These are phyloP conservation scores for Lepisosteus oculatus DNA, from an alignment of 2,113 vertebrate genomes.

Conservation along the genomic window DNA sequence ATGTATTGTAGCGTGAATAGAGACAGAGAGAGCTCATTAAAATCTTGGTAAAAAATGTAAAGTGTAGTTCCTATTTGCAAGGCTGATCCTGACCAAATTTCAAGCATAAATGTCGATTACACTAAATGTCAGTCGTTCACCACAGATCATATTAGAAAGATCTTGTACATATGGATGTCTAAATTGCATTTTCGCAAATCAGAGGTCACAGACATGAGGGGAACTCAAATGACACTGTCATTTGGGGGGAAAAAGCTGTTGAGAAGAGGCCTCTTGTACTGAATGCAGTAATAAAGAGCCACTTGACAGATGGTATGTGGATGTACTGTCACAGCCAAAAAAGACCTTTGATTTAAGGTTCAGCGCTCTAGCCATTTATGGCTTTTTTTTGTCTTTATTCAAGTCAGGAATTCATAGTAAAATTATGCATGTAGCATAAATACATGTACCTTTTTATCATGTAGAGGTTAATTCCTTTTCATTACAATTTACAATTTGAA, in stretches of 20 bases:
- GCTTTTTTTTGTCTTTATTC: background rate
- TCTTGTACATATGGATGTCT: background rate
- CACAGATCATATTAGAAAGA: background rate
- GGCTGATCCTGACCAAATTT: too few relatives aligned
- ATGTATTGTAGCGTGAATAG: too few relatives aligned
- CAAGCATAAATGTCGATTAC: background rate
- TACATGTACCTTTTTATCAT: too few relatives aligned
- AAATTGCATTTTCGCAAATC: background rate
- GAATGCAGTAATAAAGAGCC: background rate
- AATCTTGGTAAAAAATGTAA: too few relatives aligned
- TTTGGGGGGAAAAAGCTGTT: background rate
- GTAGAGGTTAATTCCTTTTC: too few relatives aligned
- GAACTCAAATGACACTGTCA: background rate
- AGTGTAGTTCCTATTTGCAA: too few relatives aligned
- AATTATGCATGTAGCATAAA: too few relatives aligned
- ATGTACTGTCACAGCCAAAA: background rate
- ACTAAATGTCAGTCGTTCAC: background rate
- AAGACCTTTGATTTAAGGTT: background rate
- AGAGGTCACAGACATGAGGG: background rate
- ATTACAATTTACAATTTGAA: too few relatives aligned
- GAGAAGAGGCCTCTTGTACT: background rate
- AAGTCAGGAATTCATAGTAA: background rate
- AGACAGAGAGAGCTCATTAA: too few relatives aligned
- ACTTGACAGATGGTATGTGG: conserved; percentile 13
- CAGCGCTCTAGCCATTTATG: background rate